Conservation (phyloP, 2,797 vertebrate genomes). For the Acridotheres tristis region DNA sequence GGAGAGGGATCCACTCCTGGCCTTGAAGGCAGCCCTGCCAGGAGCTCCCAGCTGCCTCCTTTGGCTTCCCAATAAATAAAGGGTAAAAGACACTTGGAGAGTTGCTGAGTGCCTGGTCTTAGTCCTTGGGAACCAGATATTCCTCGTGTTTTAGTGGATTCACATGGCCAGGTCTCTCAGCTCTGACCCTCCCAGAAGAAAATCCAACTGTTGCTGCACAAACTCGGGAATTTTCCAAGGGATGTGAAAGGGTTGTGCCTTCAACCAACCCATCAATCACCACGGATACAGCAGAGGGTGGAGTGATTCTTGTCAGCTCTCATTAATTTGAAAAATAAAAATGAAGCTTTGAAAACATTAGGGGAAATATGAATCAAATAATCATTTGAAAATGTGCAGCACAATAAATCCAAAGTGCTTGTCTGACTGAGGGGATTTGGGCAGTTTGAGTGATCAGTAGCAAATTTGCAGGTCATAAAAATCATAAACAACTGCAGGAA, state of each 20-base stretch:
- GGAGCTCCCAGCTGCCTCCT: background rate
- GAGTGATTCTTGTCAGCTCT: background rate
- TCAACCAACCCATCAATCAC: background rate
- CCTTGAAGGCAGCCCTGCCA: background rate
- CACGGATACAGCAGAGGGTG: background rate
- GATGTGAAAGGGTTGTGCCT: background rate
- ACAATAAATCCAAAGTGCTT: background rate
- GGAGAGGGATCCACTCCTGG: background rate
- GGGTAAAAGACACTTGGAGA: background rate
- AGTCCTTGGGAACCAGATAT: background rate
- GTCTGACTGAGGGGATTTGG: background rate
- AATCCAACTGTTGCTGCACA: background rate
- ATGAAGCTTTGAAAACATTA: background rate
- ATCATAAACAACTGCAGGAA: background rate
- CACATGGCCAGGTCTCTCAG: background rate
- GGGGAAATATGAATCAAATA: slow-evolving; percentile 6
- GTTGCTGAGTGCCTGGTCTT: background rate
- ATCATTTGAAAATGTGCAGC: background rate
- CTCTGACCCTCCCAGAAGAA: background rate
- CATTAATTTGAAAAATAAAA: slow-evolving; percentile 28
- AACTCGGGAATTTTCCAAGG: background rate
- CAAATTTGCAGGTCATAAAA: background rate
- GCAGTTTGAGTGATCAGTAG: background rate
- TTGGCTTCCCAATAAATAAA: background rate
- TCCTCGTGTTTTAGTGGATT: background rate